These are phyloP conservation scores for Nemurella pictetii DNA, from an alignment of 2,888 invertebrate species.

Conservation along the genomic window DNA sequence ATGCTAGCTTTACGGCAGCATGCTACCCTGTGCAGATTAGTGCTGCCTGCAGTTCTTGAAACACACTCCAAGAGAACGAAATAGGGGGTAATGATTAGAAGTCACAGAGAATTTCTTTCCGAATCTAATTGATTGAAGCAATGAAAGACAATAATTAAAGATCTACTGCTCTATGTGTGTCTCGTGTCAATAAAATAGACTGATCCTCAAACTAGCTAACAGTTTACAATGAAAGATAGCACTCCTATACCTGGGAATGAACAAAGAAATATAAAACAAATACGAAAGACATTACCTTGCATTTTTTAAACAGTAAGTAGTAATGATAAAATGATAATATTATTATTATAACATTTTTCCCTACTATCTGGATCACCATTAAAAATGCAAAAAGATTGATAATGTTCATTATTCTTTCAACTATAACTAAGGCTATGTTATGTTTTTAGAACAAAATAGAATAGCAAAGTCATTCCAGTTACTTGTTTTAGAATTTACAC, in stretches of 20 bases:
- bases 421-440: not conserved
- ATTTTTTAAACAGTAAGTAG: not conserved
- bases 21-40: conserved; percentile 30
- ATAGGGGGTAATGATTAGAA: conserved; percentile 9
- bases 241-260: conserved; percentile 56
- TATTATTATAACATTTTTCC: conserved; percentile 32
- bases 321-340: conserved; percentile 10
- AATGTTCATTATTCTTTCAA: conserved; percentile 46
- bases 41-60: not conserved
- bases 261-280: conserved; percentile 40
- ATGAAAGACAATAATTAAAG: conserved; percentile 40
- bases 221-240: conserved; percentile 49
- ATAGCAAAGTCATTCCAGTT: conserved; percentile 50
- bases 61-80: conserved; percentile 4
- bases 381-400: conserved; percentile 48
- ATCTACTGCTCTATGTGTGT: conserved; percentile 34
- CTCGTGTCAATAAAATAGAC: not conserved
- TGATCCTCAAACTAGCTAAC: conserved; percentile 35
- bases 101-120: conserved; percentile 25
- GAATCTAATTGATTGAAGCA: conserved; percentile 41
- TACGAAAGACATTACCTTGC: conserved; percentile 38
- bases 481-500: conserved; percentile 49
- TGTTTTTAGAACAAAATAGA: not conserved
- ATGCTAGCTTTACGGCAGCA: conserved; percentile 22
- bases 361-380: conserved; percentile 42